Evolutionary conservation across 2,888 invertebrate genomes (phyloP).

Genomic region (Luperina nickerlii): DNA sequence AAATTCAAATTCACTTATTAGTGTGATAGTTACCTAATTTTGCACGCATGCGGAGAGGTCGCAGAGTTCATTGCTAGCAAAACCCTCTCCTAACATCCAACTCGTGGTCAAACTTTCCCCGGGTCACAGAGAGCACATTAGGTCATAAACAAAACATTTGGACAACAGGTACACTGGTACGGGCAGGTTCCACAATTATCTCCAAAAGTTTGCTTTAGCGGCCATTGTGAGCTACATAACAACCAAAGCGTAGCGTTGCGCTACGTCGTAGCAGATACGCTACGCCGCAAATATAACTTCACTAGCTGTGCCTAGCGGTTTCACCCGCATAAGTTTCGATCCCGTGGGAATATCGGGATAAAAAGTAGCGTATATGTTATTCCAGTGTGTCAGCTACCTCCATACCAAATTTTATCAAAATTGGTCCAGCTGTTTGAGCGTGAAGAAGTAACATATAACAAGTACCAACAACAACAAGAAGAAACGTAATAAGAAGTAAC

Average conservation of each 20-base stretch:
- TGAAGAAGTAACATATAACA: no score
- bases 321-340: no score
- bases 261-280: conserved; percentile 29
- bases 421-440: no score
- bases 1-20: no score
- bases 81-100: not conserved
- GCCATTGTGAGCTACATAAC: not conserved
- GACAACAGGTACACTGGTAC: conserved; percentile 1
- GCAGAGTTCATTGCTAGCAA: not conserved
- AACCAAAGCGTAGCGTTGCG: conserved; percentile 4
- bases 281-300: no score
- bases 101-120: not conserved
- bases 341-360: no score
- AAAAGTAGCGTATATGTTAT: no score
- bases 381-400: no score
- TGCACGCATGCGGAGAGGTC: not conserved
- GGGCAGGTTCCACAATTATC: not conserved
- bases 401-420: no score
- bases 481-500: no score
- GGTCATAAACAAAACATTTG: conserved; percentile 17
- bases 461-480: no score
- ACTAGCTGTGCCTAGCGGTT: no score
- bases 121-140: conserved; percentile 2
- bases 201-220: conserved; percentile 1
- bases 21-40: not conserved